These are phyloP conservation scores for Morpho achilles DNA, from an alignment of 2,888 invertebrate species.

Conservation along the genomic window DNA sequence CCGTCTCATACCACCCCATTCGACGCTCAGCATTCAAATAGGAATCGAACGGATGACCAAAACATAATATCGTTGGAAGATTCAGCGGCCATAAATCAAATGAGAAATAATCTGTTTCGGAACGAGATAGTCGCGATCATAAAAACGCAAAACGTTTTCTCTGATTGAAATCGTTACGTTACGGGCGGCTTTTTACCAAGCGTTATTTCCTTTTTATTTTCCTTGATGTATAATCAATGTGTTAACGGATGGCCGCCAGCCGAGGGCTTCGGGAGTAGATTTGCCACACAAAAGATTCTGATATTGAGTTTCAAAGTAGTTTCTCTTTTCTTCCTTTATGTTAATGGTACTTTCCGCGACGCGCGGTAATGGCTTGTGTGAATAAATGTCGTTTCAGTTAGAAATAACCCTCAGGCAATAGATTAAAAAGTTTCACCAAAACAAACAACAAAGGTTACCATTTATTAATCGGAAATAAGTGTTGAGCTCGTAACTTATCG, in stretches of 20 bases:
- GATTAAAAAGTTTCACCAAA: constrained; percentile 8
- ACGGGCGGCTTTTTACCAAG: constrained; percentile 61
- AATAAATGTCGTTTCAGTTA: constrained; percentile 51
- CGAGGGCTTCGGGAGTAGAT: constrained; percentile 67
- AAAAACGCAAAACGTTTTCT: constrained; percentile 79
- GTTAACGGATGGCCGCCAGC: constrained; percentile 74
- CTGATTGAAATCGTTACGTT: constrained; percentile 76
- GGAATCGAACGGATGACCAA: constrained; percentile 80
- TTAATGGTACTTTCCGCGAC: constrained; percentile 70
- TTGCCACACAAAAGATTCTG: constrained; percentile 76
- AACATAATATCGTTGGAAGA: constrained; percentile 79
- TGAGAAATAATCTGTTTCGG: constrained; percentile 80
- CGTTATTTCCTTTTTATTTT: constrained; percentile 74
- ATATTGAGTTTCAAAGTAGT: constrained; percentile 77
- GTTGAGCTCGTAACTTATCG: constrained; percentile 50
- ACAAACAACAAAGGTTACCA: constrained; percentile 31
- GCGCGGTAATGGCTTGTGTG: constrained; percentile 62
- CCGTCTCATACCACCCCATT: constrained; percentile 74
- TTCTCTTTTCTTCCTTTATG: constrained; percentile 72
- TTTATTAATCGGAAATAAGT: constrained; percentile 42
- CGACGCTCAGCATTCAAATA: constrained; percentile 78
- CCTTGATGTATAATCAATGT: constrained; percentile 79
- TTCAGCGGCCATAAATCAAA: constrained; percentile 79
- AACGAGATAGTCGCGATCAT: constrained; percentile 77
- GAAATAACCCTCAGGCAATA: constrained; percentile 8